Evolutionary conservation across 2,797 vertebrate genomes (phyloP).

Genomic region (Sebastes vulpes): DNA sequence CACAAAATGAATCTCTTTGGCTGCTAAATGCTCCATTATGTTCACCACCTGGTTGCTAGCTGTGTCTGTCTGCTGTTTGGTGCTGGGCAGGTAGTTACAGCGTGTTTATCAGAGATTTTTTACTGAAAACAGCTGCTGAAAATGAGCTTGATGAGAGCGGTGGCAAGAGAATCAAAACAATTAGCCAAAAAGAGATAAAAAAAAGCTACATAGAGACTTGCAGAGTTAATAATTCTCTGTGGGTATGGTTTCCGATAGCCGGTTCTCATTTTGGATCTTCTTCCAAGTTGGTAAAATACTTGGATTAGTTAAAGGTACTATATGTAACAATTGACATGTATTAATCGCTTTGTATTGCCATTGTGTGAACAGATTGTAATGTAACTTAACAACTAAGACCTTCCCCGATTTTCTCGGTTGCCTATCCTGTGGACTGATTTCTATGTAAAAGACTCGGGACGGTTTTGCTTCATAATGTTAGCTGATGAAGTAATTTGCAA

Average conservation of each 20-base stretch:
- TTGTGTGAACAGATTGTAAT: no score
- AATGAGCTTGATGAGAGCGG: background rate
- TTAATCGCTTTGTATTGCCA: no score
- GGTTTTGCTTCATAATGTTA: no score
- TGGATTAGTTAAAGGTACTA: no score
- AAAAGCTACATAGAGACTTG: background rate
- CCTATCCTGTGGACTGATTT: no score
- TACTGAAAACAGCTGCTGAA: background rate
- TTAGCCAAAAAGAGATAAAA: background rate
- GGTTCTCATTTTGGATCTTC: background rate
- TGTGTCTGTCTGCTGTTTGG: background rate
- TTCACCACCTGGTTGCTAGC: background rate
- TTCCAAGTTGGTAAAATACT: background rate
- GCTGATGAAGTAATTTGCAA: no score
- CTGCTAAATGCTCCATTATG: background rate
- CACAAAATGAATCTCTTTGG: background rate
- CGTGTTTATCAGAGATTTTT: background rate
- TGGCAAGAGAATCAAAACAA: background rate
- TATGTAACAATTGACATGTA: no score
- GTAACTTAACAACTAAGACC: no score
- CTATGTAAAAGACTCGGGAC: no score
- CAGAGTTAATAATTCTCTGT: background rate
- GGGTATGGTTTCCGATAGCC: background rate
- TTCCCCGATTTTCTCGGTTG: no score
- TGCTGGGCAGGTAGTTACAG: background rate